These are phyloP conservation scores for Trichogramma pretiosum DNA, from an alignment of 1,140 invertebrate genomes.

Conservation along the genomic window DNA sequence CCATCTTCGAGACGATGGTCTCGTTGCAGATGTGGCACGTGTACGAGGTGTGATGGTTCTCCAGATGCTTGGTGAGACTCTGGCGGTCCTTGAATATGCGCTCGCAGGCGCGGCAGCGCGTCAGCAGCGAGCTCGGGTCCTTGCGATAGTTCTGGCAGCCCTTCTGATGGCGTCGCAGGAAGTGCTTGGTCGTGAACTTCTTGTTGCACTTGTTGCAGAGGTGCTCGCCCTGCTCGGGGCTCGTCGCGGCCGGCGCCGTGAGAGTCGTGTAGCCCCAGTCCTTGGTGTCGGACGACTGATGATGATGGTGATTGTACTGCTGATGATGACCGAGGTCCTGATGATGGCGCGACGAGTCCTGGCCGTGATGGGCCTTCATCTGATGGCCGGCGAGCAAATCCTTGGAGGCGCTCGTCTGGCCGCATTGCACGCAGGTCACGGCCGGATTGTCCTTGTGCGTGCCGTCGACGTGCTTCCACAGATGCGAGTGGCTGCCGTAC, in stretches of 20 bases:
- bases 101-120: constrained; percentile 48
- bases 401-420: constrained; percentile 53
- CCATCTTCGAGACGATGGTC: constrained; percentile 48
- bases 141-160: constrained; percentile 49
- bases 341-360: constrained; percentile 26
- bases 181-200: constrained; percentile 37
- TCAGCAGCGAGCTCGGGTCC: constrained; percentile 44
- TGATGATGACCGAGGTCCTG: constrained; percentile 23
- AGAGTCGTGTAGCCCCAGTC: not conserved
- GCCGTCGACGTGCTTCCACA: constrained; percentile 58
- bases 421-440: constrained; percentile 52
- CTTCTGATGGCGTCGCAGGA: constrained; percentile 50
- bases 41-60: constrained; percentile 50
- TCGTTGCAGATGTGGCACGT: constrained; percentile 50
- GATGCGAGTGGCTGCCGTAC: constrained; percentile 52
- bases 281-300: not conserved
- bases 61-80: constrained; percentile 48
- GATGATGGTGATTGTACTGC: too few species aligned
- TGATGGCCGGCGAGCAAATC: constrained; percentile 52
- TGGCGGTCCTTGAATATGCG: constrained; percentile 52
- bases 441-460: constrained; percentile 54
- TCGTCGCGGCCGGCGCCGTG: too few species aligned
- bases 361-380: constrained; percentile 48
- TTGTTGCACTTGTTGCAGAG: constrained; percentile 50
- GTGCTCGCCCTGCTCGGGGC: constrained; percentile 26